Evolutionary conservation across 1,140 invertebrate species (phyloP), one percentile per base, ranked within the genome.

Genomic region (Drosophila ogumai): DNA sequence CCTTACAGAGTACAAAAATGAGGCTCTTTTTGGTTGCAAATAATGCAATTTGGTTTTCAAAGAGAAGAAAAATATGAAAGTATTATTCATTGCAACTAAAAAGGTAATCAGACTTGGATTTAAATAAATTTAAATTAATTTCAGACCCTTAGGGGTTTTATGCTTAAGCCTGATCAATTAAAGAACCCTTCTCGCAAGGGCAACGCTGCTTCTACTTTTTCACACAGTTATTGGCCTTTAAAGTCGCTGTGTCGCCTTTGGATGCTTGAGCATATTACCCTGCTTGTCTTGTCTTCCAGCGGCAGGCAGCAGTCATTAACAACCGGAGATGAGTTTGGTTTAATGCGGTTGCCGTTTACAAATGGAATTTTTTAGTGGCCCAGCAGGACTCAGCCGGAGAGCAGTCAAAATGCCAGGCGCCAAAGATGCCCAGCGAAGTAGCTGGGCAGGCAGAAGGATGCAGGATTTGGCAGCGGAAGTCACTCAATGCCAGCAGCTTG

Each of bases 271-370:
- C 73, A 60, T 71, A 60, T 71, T 66, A 65, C 60, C 64, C 58
- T 56, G 47, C 63, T 43, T 63, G 74, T 78, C 78, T 72, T 41
- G 74, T 86, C 78, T 58, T 41, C 69, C 67, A 44, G 17, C 49
- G 44, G 52, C 73, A 52, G 50, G 49, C 77, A 67, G 61, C 79
- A 81, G 86, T 90, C 85, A 85, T 90, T 90, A 90, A 90, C 81
- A 90, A 90, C 85, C 85, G 85, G 85, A 90, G 85, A 90, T 90
- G 85, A 90, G 86, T 85, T 88, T 81, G 85, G 85, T 85, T 90
- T 90, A 90, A 90, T 90, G 81, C 78, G 78, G 85, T 79, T 85
- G 77, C 74, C 81, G 85, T 81, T 90, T 85, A 81, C 81, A 90
- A 90, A 90, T 90, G 85, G 85, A 90, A 90, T 90, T 90, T 90